Percentiles rank a stretch among this genome's conserved stretches.
Evolutionary conservation across 2,888 invertebrate species (phyloP).

Genomic region (Colostygia pectinataria): DNA sequence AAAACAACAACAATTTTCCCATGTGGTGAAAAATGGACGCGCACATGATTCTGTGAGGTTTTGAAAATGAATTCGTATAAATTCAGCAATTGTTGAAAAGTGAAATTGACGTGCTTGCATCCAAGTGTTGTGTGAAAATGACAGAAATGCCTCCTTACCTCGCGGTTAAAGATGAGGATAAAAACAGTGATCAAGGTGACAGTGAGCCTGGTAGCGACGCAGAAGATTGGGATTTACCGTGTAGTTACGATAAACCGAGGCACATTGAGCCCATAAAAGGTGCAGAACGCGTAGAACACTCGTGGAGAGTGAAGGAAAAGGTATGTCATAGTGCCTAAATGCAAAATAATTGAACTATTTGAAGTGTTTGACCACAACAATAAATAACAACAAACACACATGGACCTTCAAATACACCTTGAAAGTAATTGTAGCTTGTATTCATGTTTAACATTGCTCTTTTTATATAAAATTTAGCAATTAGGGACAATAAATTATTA

Average conservation of each 20-base stretch:
- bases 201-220: conserved; percentile 70
- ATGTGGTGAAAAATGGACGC: conserved; percentile 80
- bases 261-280: conserved; percentile 75
- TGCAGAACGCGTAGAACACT: conserved; percentile 88
- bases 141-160: conserved; percentile 81
- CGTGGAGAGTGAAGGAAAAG: conserved; percentile 97
- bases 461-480: too few relatives aligned
- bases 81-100: conserved; percentile 52
- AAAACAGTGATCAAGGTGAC: conserved; percentile 67
- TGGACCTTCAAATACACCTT: conserved; percentile 38
- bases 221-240: conserved; percentile 86
- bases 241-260: conserved; percentile 88
- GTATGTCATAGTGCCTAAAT: conserved; percentile 69
- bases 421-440: too few relatives aligned
- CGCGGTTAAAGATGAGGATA: conserved; percentile 72
- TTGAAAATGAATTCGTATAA: conserved; percentile 66
- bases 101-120: conserved; percentile 49
- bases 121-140: conserved; percentile 71
- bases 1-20: conserved; percentile 53
- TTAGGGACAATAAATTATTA: too few relatives aligned
- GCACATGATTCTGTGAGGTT: conserved; percentile 71
- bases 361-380: conserved; percentile 1
- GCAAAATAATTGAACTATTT: neutral
- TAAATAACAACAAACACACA: conserved; percentile 72
- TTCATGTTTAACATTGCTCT: too few relatives aligned